phyloP scores from a whole-genome alignment of 2,888 invertebrate genomes.

The Nomada hirtipes region DNA sequence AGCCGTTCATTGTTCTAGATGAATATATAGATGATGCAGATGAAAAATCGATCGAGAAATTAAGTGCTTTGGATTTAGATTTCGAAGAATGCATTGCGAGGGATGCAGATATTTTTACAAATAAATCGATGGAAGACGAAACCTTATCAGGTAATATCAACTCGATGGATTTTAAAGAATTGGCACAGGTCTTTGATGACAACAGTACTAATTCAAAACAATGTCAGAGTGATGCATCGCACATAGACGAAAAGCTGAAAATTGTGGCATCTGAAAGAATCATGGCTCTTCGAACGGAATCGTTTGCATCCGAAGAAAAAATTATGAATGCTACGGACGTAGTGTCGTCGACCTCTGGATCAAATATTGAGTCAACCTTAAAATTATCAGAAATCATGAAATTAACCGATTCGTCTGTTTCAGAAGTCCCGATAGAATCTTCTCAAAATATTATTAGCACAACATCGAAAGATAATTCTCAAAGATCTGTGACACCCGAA shows the following conservation, averaged over 20 bases:
- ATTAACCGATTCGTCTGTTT: not conserved
- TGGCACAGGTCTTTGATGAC: constrained; percentile 19
- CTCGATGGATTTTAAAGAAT: constrained; percentile 24
- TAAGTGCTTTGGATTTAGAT: constrained; percentile 6
- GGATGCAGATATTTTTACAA: constrained; percentile 24
- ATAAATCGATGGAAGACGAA: not conserved
- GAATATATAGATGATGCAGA: constrained; percentile 45
- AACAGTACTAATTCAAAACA: not conserved
- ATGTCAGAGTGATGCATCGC: not conserved
- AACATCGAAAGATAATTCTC: constrained; percentile 3
- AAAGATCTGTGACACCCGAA: not conserved
- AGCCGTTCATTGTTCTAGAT: constrained; percentile 42
- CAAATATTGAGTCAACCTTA: not conserved
- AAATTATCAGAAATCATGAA: constrained; percentile 1
- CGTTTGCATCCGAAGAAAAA: not conserved
- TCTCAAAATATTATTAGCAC: not conserved
- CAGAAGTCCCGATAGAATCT: not conserved
- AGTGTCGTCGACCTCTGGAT: not conserved
- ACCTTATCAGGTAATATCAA: constrained; percentile 5
- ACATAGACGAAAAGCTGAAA: not conserved
- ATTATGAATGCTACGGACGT: not conserved
- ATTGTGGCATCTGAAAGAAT: not conserved
- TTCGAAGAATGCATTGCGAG: constrained; percentile 44
- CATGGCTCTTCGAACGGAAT: not conserved
- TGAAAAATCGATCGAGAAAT: constrained; percentile 20